phyloP scores from a whole-genome alignment of 92 coral and sea anemone genomes.

The Blastomussa wellsi region DNA sequence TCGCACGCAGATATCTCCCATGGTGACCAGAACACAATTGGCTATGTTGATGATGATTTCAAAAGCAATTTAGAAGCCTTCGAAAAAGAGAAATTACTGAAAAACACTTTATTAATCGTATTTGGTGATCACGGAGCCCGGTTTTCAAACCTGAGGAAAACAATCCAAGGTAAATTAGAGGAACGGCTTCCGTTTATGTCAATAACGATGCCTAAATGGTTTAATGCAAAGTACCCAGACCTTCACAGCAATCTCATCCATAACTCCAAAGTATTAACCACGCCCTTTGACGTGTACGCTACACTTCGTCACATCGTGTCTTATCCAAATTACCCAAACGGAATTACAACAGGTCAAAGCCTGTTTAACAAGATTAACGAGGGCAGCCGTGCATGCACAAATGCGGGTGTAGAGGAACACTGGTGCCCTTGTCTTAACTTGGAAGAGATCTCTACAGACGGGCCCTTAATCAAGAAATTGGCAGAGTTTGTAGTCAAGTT shows the following conservation, averaged over 20 bases:
- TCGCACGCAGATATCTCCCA: constrained; percentile 47
- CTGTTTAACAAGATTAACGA: constrained; percentile 56
- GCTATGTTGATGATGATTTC: constrained; percentile 57
- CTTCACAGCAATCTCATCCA: constrained; percentile 41
- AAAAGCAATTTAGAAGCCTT: constrained; percentile 37
- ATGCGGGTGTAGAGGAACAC: constrained; percentile 69
- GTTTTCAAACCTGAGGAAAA: background rate
- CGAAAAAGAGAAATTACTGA: constrained; percentile 42
- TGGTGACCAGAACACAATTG: constrained; percentile 41
- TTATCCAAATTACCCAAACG: constrained; percentile 63
- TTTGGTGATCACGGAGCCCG: background rate
- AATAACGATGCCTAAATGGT: constrained; percentile 63
- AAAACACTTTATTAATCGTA: constrained; percentile 32
- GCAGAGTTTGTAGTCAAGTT: constrained; percentile 47
- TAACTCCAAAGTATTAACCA: constrained; percentile 52
- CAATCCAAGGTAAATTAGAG: constrained; percentile 11
- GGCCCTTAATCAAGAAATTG: constrained; percentile 45
- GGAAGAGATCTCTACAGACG: constrained; percentile 47
- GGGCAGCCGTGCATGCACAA: constrained; percentile 63
- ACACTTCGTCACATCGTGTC: constrained; percentile 61
- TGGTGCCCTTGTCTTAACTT: constrained; percentile 87
- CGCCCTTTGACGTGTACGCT: constrained; percentile 73
- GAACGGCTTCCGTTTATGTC: constrained; percentile 81
- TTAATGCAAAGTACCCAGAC: constrained; percentile 44
- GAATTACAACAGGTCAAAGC: constrained; percentile 67